Percentiles rank a stretch among this genome's conserved stretches.
Evolutionary conservation across 2,888 invertebrate genomes (phyloP).

Genomic region (Chrysolina americana): DNA sequence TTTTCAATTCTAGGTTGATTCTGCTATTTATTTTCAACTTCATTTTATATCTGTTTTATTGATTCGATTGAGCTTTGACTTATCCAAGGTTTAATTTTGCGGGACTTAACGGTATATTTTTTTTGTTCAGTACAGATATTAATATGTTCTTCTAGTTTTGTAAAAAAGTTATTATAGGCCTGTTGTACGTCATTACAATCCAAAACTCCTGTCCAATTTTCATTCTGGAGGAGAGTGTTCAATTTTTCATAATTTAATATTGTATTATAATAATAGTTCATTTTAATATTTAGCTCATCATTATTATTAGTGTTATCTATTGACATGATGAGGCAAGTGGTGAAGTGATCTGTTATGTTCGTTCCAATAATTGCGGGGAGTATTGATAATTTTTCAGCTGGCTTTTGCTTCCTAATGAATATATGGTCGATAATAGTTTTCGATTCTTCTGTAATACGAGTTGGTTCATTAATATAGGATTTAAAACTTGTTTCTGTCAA

Average conservation of each 20-base stretch:
- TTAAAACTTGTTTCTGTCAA: not conserved
- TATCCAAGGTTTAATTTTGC: conserved; percentile 26
- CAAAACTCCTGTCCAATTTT: no score
- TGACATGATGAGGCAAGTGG: not conserved
- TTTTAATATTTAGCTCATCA: not conserved
- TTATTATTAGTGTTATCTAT: not conserved
- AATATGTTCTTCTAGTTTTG: conserved; percentile 11
- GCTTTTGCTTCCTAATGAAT: no score
- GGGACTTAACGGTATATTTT: not conserved
- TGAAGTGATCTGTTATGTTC: not conserved
- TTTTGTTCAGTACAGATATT: not conserved
- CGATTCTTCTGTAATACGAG: no score
- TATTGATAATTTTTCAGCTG: no score
- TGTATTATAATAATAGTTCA: no score
- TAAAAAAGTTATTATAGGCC: conserved; percentile 14
- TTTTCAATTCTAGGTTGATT: not conserved
- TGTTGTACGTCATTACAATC: no score
- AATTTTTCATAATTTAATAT: no score
- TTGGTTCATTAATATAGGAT: no score
- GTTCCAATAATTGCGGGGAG: no score
- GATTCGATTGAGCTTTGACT: conserved; percentile 6
- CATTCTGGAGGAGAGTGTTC: no score
- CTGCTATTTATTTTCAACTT: not conserved
- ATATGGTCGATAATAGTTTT: no score
- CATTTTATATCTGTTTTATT: conserved; percentile 8